Evolutionary conservation across 2,888 invertebrate species (phyloP).

Genomic region (Drosophila infuscata): DNA sequence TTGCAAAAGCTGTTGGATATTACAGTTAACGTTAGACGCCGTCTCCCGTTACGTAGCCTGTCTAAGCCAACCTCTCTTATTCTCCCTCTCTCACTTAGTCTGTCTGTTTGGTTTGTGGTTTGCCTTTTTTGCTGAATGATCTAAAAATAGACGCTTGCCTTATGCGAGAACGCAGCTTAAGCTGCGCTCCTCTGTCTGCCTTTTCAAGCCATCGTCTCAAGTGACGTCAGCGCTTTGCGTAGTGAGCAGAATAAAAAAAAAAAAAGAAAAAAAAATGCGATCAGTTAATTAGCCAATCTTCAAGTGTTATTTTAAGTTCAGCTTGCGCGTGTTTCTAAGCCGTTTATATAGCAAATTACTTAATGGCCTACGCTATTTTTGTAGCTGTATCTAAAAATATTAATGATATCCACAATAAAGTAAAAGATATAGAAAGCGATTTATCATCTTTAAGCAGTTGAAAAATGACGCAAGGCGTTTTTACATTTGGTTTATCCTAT

Average conservation of each 20-base stretch:
- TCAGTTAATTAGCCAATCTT: slow-evolving; percentile 37
- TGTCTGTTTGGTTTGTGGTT: slow-evolving; percentile 23
- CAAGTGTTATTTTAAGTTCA: slow-evolving; percentile 17
- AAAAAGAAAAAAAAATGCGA: neutral
- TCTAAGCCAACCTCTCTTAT: slow-evolving; percentile 31
- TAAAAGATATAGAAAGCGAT: neutral
- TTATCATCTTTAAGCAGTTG: neutral
- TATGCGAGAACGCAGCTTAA: slow-evolving; percentile 45
- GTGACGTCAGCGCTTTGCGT: slow-evolving; percentile 49
- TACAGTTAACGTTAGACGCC: slow-evolving; percentile 77
- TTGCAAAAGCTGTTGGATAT: slow-evolving; percentile 49
- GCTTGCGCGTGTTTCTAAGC: neutral
- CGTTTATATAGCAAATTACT: slow-evolving; percentile 1
- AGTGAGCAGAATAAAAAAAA: slow-evolving; percentile 1
- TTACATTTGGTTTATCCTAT: too few species aligned
- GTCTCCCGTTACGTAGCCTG: slow-evolving; percentile 57
- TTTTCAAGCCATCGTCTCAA: slow-evolving; percentile 11
- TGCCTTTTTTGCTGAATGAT: slow-evolving; percentile 41
- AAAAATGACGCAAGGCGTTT: neutral
- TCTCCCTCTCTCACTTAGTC: slow-evolving; percentile 3
- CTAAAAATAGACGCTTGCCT: slow-evolving; percentile 63
- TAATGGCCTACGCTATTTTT: neutral
- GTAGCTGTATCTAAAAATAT: neutral
- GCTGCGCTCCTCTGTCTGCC: slow-evolving; percentile 28
- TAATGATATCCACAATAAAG: neutral